Evolutionary conservation across 2,113 vertebrate species (phyloP).

Genomic region (Pontoporia blainvillei): DNA sequence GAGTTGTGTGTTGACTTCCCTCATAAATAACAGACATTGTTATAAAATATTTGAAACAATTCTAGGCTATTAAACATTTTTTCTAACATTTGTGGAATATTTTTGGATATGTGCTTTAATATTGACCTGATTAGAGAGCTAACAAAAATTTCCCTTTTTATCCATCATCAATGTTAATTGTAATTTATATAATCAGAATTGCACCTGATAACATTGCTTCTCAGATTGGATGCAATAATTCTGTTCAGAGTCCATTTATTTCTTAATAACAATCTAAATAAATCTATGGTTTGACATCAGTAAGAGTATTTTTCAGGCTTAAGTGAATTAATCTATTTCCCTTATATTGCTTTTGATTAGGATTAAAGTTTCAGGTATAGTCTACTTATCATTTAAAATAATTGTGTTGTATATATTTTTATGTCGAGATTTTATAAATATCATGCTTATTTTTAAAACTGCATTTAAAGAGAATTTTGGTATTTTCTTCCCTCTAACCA

Average conservation of each 20-base stretch:
- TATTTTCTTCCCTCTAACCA: background rate
- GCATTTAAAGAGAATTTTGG: background rate
- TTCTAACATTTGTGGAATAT: background rate
- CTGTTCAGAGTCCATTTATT: background rate
- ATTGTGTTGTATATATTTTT: background rate
- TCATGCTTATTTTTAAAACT: background rate
- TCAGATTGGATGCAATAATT: background rate
- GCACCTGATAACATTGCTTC: background rate
- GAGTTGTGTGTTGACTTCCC: background rate
- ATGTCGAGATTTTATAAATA: background rate
- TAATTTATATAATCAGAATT: constrained; percentile 1
- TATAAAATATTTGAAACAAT: background rate
- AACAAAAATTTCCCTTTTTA: background rate
- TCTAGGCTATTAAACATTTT: background rate
- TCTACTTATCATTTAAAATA: background rate
- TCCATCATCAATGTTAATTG: background rate
- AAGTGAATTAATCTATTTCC: background rate
- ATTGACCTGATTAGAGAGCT: background rate
- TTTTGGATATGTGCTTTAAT: background rate
- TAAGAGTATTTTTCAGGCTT: background rate
- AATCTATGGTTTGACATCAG: background rate
- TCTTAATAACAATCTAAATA: constrained; percentile 14
- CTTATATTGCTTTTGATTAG: background rate
- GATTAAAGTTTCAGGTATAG: background rate
- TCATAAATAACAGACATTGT: background rate